phyloP scores from a whole-genome alignment of 2,113 vertebrate species.

The Arothron firmamentum region DNA sequence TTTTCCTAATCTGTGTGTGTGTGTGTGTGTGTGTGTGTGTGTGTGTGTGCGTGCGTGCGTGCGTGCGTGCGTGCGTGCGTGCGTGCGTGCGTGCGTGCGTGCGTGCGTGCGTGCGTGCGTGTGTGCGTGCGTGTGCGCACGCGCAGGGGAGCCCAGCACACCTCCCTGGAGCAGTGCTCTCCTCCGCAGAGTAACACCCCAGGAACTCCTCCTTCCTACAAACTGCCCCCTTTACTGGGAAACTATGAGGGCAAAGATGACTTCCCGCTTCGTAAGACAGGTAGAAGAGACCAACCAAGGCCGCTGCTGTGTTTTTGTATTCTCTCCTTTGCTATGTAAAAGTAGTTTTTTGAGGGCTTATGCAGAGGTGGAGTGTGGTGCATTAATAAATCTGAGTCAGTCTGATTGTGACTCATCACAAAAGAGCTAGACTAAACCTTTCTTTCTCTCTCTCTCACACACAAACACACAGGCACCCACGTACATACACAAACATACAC shows the following conservation, averaged over 20 bases:
- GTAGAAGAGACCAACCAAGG: slow-evolving; percentile 59
- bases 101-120: not conserved
- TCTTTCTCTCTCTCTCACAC: not conserved
- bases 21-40: slow-evolving; percentile 20
- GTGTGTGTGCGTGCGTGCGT: not conserved
- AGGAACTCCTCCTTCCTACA: slow-evolving; percentile 80
- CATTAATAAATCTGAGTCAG: not conserved
- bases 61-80: slow-evolving; percentile 10
- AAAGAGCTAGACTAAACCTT: slow-evolving; percentile 9
- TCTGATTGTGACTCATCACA: slow-evolving; percentile 27
- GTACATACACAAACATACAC: too few species aligned
- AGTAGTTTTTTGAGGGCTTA: not conserved
- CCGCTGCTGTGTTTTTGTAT: slow-evolving; percentile 4
- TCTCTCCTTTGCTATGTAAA: slow-evolving; percentile 5
- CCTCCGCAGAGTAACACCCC: slow-evolving; percentile 83
- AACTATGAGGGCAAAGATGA: slow-evolving; percentile 88
- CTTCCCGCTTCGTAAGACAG: slow-evolving; percentile 93
- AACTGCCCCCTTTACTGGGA: slow-evolving; percentile 85
- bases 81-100: slow-evolving; percentile 20
- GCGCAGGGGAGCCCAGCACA: slow-evolving; percentile 85
- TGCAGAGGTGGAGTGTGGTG: slow-evolving; percentile 16
- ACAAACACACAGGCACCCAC: not conserved
- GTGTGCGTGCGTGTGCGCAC: slow-evolving; percentile 17
- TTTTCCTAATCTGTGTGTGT: not conserved
- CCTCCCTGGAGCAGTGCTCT: slow-evolving; percentile 92